These are phyloP conservation scores for Cherax destructor DNA, from an alignment of 1,140 invertebrate genomes.

Conservation along the genomic window DNA sequence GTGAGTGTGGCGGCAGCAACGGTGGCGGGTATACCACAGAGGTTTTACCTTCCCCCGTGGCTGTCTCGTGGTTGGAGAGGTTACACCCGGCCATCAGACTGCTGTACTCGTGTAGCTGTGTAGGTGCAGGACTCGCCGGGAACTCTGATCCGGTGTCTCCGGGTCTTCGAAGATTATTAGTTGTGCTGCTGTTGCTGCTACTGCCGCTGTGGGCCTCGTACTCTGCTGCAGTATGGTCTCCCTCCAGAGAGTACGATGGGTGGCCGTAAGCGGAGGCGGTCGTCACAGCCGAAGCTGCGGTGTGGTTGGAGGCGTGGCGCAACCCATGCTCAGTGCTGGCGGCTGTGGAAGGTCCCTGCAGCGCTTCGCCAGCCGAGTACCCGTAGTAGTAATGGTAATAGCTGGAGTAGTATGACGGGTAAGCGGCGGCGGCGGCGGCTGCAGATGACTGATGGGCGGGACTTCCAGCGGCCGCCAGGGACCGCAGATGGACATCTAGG, in stretches of 20 bases:
- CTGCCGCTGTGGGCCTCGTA: conserved; percentile 53
- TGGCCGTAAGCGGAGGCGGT: conserved; percentile 30
- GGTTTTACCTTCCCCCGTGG: conserved; percentile 24
- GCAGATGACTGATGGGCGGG: conserved; percentile 63
- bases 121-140: conserved; percentile 31
- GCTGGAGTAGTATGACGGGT: conserved; percentile 72
- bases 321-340: conserved; percentile 65
- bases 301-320: conserved; percentile 53
- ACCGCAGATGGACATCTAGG: conserved; percentile 81
- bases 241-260: conserved; percentile 42
- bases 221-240: conserved; percentile 34
- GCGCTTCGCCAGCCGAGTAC: conserved; percentile 65
- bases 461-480: conserved; percentile 73
- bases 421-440: conserved; percentile 71
- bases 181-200: conserved; percentile 59
- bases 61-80: conserved; percentile 12
- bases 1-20: conserved; percentile 10
- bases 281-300: conserved; percentile 7
- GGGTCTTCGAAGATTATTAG: conserved; percentile 39
- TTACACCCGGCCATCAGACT: conserved; percentile 45
- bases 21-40: conserved; percentile 36
- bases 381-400: conserved; percentile 72
- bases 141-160: conserved; percentile 33
- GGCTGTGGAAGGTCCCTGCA: conserved; percentile 54
- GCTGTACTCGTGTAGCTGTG: conserved; percentile 49